Conservation (phyloP, 2,113 vertebrate genomes). For the Antechinus stuartii region DNA sequence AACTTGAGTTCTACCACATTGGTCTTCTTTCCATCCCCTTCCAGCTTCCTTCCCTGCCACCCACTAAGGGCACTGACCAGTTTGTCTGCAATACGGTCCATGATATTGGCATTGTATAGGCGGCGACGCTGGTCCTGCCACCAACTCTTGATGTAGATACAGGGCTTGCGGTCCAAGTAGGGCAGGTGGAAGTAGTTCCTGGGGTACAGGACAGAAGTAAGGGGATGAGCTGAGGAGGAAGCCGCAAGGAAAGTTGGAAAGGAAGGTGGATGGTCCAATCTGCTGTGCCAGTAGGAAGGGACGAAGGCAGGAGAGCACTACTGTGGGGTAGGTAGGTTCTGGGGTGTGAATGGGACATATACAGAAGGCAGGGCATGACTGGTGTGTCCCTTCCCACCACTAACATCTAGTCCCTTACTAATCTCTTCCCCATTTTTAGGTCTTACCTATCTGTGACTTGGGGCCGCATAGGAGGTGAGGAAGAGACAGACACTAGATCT, state of each 20-base stretch:
- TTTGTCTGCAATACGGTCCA: slow-evolving; percentile 95
- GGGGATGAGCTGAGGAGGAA: background rate
- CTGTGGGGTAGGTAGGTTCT: background rate
- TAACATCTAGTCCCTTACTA: background rate
- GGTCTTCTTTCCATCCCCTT: background rate
- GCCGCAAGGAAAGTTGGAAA: background rate
- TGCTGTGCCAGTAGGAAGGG: background rate
- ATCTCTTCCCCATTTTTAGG: rapidly evolving
- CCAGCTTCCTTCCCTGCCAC: rapidly evolving
- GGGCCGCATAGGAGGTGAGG: slow-evolving; percentile 92
- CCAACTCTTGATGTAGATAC: slow-evolving; percentile 96
- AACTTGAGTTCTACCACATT: background rate
- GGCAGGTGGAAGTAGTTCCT: slow-evolving; percentile 98
- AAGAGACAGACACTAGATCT: slow-evolving; percentile 90
- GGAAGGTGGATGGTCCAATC: background rate
- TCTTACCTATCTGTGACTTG: slow-evolving; percentile 95
- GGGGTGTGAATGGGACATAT: background rate
- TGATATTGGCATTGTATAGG: slow-evolving; percentile 95
- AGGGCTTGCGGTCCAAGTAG: slow-evolving; percentile 96
- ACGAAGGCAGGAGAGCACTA: background rate
- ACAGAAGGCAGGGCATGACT: background rate
- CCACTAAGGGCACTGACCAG: slow-evolving; percentile 84
- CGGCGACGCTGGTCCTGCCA: slow-evolving; percentile 97
- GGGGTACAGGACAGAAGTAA: rapidly evolving
- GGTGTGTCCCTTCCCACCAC: background rate